phyloP scores from a whole-genome alignment of 2,797 vertebrate genomes.

The Neoniphon sammara region DNA sequence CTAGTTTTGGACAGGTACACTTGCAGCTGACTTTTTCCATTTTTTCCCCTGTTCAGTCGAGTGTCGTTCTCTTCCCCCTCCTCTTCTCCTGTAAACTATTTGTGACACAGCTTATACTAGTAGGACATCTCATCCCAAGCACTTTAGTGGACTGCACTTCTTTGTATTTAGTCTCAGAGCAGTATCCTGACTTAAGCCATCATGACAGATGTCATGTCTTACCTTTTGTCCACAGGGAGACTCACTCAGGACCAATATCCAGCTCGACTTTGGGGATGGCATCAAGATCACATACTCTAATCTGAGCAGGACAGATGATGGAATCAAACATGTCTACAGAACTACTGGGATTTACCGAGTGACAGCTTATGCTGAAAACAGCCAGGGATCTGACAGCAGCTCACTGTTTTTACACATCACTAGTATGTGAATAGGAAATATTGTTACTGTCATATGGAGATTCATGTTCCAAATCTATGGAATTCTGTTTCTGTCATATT shows the following conservation, averaged over 20 bases:
- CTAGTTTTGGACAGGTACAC: constrained; percentile 10
- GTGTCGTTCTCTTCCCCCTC: constrained; percentile 61
- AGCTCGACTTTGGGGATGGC: constrained; percentile 96
- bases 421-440: constrained; percentile 86
- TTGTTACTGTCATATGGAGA: constrained; percentile 64
- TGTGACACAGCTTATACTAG: constrained; percentile 51
- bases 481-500: constrained; percentile 57
- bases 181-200: constrained; percentile 59
- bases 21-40: constrained; percentile 32
- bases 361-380: constrained; percentile 91
- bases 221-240: constrained; percentile 86
- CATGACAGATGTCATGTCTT: constrained; percentile 73
- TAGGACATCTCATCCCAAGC: constrained; percentile 47
- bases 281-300: constrained; percentile 95
- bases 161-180: constrained; percentile 54
- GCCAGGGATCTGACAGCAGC: constrained; percentile 89
- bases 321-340: constrained; percentile 91
- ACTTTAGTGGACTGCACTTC: constrained; percentile 58
- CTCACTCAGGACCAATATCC: constrained; percentile 91
- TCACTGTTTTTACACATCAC: constrained; percentile 93
- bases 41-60: constrained; percentile 46
- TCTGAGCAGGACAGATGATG: constrained; percentile 92
- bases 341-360: constrained; percentile 93
- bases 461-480: constrained; percentile 45
- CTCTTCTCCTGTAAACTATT: constrained; percentile 58